A percentile compares a stretch with the other conserved stretches of the same genome.
These are phyloP conservation scores for Saxidomus purpurata DNA, from an alignment of 1,140 invertebrate species.

Conservation along the genomic window DNA sequence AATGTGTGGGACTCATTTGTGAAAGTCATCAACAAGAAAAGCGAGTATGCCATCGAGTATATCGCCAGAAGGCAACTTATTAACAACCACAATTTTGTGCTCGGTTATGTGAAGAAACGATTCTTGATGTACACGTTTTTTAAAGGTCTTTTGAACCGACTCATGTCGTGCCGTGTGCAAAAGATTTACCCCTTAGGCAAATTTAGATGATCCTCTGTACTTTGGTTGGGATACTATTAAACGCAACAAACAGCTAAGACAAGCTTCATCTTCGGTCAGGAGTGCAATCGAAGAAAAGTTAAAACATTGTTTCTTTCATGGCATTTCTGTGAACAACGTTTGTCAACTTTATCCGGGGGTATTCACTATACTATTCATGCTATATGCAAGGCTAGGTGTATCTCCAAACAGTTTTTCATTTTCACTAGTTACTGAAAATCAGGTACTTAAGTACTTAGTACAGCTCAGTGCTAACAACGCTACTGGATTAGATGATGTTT, in stretches of 20 bases:
- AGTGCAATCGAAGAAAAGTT: no score
- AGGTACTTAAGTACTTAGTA: no score
- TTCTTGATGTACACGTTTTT: slow-evolving; percentile 14
- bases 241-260: background rate
- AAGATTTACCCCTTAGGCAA: slow-evolving; percentile 16
- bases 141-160: background rate
- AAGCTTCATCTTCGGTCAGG: background rate
- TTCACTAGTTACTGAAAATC: no score
- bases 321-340: no score
- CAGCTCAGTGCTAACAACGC: no score
- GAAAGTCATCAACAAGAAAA: background rate
- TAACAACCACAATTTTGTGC: background rate
- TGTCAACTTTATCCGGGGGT: no score
- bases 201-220: background rate
- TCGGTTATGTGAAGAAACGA: background rate
- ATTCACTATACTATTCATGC: no score
- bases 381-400: no score
- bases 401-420: no score
- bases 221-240: background rate
- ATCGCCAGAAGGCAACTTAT: background rate
- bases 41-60: background rate
- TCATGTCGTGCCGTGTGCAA: background rate
- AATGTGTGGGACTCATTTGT: background rate
- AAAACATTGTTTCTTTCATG: background rate
- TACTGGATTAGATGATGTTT: no score